These are phyloP conservation scores for Tenthredo scrophulariae DNA, from an alignment of 2,888 invertebrate species.

Conservation along the genomic window DNA sequence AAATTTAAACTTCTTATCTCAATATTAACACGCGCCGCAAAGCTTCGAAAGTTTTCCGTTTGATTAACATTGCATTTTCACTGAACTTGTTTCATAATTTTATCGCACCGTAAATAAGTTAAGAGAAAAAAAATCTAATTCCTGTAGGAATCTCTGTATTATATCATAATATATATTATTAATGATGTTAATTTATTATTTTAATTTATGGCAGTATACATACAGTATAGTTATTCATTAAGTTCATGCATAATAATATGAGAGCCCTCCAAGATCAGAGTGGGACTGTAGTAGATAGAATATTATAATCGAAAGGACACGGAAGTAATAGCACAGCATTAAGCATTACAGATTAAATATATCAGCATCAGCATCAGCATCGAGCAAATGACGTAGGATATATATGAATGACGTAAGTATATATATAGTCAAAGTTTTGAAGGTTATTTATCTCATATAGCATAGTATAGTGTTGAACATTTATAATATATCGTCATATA, in stretches of 20 bases:
- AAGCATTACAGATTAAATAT: background rate
- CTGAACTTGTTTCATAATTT: too few species aligned
- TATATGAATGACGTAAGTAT: slow-evolving; percentile 32
- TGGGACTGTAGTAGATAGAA: background rate
- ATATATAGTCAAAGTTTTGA: background rate
- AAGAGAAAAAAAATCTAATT: too few species aligned
- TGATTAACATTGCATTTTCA: too few species aligned
- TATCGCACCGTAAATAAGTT: too few species aligned
- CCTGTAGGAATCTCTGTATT: too few species aligned
- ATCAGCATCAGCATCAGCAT: background rate
- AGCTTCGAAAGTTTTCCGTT: too few species aligned
- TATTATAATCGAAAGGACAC: slow-evolving; percentile 17
- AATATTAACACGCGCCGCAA: too few species aligned
- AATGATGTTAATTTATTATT: background rate
- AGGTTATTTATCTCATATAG: background rate
- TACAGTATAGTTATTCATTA: background rate
- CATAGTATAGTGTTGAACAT: background rate
- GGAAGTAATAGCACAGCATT: slow-evolving; percentile 1
- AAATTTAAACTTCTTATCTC: too few species aligned
- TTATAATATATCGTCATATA: background rate
- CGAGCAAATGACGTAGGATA: slow-evolving; percentile 2
- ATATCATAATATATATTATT: too few species aligned
- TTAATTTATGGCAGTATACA: background rate
- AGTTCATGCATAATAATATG: background rate
- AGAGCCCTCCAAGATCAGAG: background rate